Conservation (phyloP, 2,113 vertebrate genomes). For the Myocastor coypus region DNA sequence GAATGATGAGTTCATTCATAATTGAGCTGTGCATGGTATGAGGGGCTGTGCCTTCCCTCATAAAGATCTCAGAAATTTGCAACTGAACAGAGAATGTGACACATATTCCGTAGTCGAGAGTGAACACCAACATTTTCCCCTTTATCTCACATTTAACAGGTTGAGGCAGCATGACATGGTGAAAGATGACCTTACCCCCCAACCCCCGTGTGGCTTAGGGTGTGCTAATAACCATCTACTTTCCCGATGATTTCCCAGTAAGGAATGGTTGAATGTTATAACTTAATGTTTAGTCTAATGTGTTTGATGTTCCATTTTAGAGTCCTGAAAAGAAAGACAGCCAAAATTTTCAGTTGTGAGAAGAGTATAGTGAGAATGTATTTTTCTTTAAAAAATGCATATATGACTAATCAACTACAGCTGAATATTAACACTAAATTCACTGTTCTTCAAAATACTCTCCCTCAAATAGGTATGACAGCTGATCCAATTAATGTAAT, state of each 20-base stretch:
- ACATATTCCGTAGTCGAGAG: neutral
- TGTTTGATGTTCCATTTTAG: slow-evolving; percentile 16
- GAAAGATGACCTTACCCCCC: slow-evolving; percentile 7
- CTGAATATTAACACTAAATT: slow-evolving; percentile 24
- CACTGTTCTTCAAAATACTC: neutral
- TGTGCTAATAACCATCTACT: slow-evolving; percentile 32
- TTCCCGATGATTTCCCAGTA: slow-evolving; percentile 28
- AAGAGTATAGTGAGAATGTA: slow-evolving; percentile 14
- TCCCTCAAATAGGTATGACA: neutral
- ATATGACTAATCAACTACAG: slow-evolving; percentile 51
- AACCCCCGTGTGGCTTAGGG: neutral
- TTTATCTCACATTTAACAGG: slow-evolving; percentile 33
- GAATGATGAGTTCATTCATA: neutral
- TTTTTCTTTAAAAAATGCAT: slow-evolving; percentile 5
- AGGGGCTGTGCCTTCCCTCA: neutral
- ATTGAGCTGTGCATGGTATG: neutral
- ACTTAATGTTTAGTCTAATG: slow-evolving; percentile 41
- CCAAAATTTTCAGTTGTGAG: neutral
- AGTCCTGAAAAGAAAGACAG: slow-evolving; percentile 56
- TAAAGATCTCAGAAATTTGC: neutral
- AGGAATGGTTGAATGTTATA: neutral
- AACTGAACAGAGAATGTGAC: neutral
- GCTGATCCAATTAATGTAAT: neutral
- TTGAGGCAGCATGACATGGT: neutral
- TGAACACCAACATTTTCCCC: neutral